These are phyloP conservation scores for Silurus meridionalis DNA, from an alignment of 2,113 vertebrate species.

Conservation along the genomic window DNA sequence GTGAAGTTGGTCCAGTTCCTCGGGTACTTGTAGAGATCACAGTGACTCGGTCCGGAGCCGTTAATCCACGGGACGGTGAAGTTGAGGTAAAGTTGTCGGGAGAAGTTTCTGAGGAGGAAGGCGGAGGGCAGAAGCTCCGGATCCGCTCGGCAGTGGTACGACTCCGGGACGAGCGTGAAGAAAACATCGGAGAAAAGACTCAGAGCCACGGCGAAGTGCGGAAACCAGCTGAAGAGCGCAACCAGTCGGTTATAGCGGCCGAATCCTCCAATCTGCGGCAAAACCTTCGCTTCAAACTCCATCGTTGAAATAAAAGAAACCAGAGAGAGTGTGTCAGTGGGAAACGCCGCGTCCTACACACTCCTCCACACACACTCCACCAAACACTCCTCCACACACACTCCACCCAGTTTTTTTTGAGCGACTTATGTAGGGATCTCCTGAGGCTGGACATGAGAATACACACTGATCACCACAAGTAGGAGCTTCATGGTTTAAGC, in stretches of 20 bases:
- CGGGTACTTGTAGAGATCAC: conserved; percentile 70
- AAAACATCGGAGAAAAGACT: conserved; percentile 73
- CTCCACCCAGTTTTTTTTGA: too few species aligned
- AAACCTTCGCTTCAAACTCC: conserved; percentile 69
- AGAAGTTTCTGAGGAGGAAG: conserved; percentile 67
- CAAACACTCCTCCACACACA: too few species aligned
- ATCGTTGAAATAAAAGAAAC: conserved; percentile 45
- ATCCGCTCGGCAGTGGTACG: conserved; percentile 75
- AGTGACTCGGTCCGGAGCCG: conserved; percentile 68
- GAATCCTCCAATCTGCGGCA: conserved; percentile 70
- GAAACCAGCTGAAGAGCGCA: conserved; percentile 75
- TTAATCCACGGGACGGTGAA: conserved; percentile 71
- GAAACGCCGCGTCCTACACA: neutral
- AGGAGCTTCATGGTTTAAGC: too few species aligned
- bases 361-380: neutral
- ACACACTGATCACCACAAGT: too few species aligned
- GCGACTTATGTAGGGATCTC: too few species aligned
- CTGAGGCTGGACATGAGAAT: too few species aligned
- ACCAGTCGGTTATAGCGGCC: conserved; percentile 72
- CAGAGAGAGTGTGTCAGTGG: neutral
- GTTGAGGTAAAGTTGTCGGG: conserved; percentile 65
- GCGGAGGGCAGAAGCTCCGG: conserved; percentile 69
- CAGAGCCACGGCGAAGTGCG: conserved; percentile 73
- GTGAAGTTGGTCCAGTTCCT: conserved; percentile 60
- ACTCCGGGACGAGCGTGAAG: conserved; percentile 67